phyloP scores from a whole-genome alignment of 2,797 vertebrate species.

The Botia almorhae region DNA sequence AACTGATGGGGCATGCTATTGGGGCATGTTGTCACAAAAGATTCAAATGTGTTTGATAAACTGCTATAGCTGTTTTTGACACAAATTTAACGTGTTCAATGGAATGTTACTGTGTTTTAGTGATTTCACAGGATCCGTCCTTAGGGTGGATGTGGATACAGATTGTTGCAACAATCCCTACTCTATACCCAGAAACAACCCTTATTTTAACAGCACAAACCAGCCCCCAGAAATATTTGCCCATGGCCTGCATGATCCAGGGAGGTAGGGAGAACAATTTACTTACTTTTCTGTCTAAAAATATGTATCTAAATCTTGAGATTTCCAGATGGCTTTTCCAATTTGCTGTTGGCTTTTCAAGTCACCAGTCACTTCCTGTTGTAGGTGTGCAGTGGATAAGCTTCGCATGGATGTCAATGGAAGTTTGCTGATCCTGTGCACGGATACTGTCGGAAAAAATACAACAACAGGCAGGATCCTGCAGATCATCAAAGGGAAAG shows the following conservation, averaged over 20 bases:
- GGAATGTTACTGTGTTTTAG: constrained; percentile 69
- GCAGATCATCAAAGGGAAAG: constrained; percentile 93
- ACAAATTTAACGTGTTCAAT: constrained; percentile 11
- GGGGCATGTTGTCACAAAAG: too few species aligned
- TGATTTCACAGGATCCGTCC: constrained; percentile 96
- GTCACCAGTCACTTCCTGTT: constrained; percentile 31
- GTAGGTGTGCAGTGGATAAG: constrained; percentile 93
- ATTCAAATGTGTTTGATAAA: too few species aligned
- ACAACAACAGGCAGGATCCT: constrained; percentile 91
- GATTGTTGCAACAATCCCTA: constrained; percentile 88
- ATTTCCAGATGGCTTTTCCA: not conserved
- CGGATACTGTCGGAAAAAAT: constrained; percentile 92
- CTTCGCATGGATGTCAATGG: constrained; percentile 85
- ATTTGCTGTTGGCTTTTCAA: not conserved
- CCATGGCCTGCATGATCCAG: constrained; percentile 96
- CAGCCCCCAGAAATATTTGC: constrained; percentile 98
- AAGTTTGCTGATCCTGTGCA: constrained; percentile 93
- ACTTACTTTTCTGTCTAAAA: not conserved
- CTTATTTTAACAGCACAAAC: constrained; percentile 98
- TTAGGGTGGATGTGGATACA: constrained; percentile 93
- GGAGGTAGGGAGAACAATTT: constrained; percentile 83
- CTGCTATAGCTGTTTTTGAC: too few species aligned
- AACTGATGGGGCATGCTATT: too few species aligned
- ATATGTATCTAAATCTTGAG: not conserved
- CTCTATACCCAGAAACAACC: constrained; percentile 91